Evolutionary conservation across 2,888 invertebrate species (phyloP).

Genomic region (Orchesella flavescens): DNA sequence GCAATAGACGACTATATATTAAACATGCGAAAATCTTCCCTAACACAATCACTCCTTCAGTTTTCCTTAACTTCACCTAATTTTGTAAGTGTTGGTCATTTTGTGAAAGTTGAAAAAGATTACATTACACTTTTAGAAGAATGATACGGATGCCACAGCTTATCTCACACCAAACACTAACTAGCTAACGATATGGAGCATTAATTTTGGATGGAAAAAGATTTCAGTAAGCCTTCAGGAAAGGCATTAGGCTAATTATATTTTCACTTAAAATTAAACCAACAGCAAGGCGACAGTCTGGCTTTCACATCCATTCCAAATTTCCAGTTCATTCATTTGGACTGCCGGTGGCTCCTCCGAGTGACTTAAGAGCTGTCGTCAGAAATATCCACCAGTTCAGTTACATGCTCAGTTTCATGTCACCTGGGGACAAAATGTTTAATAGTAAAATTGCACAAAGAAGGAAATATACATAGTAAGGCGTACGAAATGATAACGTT

Average conservation of each 20-base stretch:
- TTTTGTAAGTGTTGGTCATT: neutral
- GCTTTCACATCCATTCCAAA: constrained; percentile 19
- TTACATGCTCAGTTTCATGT: constrained; percentile 23
- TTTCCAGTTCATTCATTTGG: neutral
- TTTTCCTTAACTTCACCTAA: neutral
- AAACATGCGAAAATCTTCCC: no score
- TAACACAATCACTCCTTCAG: neutral
- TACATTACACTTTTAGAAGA: neutral
- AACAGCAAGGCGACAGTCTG: constrained; percentile 34
- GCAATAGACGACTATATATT: no score
- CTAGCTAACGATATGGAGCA: constrained; percentile 24
- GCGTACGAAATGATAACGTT: no score
- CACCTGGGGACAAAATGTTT: constrained; percentile 19
- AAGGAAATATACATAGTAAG: neutral
- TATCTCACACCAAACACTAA: neutral
- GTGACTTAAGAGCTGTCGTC: constrained; percentile 46
- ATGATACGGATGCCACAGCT: neutral
- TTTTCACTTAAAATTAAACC: neutral
- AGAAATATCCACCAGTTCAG: constrained; percentile 36
- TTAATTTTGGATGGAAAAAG: constrained; percentile 43
- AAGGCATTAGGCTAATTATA: neutral
- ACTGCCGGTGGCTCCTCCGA: neutral
- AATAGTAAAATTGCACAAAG: neutral
- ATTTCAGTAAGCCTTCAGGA: constrained; percentile 8
- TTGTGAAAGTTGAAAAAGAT: neutral